A percentile compares a stretch with the other conserved stretches of the same genome.
Conservation (phyloP, 1,140 invertebrate genomes). For the Drosophila cardini region DNA sequence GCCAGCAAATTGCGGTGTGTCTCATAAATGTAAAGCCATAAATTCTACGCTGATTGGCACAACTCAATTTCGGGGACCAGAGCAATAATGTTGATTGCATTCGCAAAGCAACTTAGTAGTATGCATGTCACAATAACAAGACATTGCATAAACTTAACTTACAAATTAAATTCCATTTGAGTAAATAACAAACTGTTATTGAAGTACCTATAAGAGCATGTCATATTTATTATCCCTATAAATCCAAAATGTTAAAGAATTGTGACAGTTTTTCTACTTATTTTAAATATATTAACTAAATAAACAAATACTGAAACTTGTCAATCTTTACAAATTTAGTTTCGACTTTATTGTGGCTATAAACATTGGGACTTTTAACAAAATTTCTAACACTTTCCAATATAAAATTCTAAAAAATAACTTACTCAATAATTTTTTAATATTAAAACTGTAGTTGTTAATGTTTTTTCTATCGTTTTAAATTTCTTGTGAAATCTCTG, state of each 20-base stretch:
- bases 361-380: too few species aligned
- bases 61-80: conserved; percentile 17
- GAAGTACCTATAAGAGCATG: too few species aligned
- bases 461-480: not conserved
- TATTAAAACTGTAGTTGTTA: not conserved
- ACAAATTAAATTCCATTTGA: conserved; percentile 5
- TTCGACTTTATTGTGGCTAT: too few species aligned
- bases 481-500: not conserved
- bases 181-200: too few species aligned
- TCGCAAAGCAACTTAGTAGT: conserved; percentile 6
- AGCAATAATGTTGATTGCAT: conserved; percentile 42
- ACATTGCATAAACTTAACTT: not conserved
- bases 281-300: too few species aligned
- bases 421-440: not conserved
- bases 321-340: too few species aligned
- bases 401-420: not conserved
- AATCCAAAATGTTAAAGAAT: not conserved
- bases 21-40: conserved; percentile 33
- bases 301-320: too few species aligned
- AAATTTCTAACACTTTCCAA: too few species aligned
- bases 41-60: conserved; percentile 47
- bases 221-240: too few species aligned
- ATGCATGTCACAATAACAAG: conserved; percentile 1
- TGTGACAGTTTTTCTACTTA: too few species aligned
- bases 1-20: conserved; percentile 28